Conservation (phyloP, 1,140 invertebrate species). For the Aphelinus atriplicis region DNA sequence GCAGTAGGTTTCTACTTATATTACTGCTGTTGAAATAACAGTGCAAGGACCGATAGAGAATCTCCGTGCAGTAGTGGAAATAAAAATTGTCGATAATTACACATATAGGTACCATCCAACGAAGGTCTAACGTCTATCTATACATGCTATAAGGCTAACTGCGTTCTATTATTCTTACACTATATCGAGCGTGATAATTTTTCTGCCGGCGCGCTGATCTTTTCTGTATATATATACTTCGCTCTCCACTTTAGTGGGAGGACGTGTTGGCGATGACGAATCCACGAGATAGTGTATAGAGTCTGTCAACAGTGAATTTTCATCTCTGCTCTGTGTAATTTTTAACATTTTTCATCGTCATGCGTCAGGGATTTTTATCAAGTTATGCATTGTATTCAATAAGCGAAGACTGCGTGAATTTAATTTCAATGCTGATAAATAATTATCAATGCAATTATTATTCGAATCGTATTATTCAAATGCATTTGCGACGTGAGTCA, state of each 20-base stretch:
- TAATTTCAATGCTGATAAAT: too few species aligned
- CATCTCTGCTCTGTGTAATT: not conserved
- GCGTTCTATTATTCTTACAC: not conserved
- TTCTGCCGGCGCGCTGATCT: not conserved
- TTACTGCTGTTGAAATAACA: not conserved
- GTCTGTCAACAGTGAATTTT: not conserved
- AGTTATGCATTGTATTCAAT: too few species aligned
- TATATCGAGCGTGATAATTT: conserved; percentile 19
- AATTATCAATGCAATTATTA: too few species aligned
- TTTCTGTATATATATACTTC: conserved; percentile 40
- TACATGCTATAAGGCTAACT: not conserved
- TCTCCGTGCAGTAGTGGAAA: not conserved
- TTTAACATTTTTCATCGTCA: not conserved
- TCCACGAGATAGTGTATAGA: conserved; percentile 3
- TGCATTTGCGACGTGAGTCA: too few species aligned
- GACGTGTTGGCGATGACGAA: conserved; percentile 12
- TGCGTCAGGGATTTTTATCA: too few species aligned
- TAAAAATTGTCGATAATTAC: conserved; percentile 29
- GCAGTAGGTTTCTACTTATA: not conserved
- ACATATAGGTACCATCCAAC: not conserved
- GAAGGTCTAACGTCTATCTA: not conserved
- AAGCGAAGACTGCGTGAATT: too few species aligned
- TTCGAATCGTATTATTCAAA: too few species aligned
- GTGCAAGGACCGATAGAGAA: conserved; percentile 14
- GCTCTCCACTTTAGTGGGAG: conserved; percentile 14